Conservation (phyloP, 2,888 invertebrate genomes). For the Silvanus unidentatus region DNA sequence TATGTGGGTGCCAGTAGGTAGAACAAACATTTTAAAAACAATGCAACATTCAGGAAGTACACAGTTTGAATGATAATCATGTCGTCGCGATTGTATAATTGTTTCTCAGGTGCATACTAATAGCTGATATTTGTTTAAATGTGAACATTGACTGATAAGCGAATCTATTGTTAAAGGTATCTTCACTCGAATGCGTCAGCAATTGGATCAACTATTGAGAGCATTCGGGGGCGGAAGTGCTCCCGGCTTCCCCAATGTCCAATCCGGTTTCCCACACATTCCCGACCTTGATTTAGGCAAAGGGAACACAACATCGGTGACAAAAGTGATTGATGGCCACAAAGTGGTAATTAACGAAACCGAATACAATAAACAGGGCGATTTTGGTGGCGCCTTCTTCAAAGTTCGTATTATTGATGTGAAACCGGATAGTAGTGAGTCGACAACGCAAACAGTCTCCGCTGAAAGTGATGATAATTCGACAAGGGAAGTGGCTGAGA, state of each 20-base stretch:
- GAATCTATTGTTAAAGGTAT: constrained; percentile 30
- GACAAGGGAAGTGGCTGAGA: constrained; percentile 35
- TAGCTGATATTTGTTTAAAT: constrained; percentile 3
- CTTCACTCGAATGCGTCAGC: constrained; percentile 35
- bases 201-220: constrained; percentile 33
- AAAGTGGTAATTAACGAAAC: constrained; percentile 53
- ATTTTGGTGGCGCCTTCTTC: constrained; percentile 40
- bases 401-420: constrained; percentile 49
- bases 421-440: constrained; percentile 38
- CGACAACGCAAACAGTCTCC: constrained; percentile 27
- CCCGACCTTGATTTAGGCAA: constrained; percentile 38
- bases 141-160: constrained; percentile 6
- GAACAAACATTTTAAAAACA: constrained; percentile 16
- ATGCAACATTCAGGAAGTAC: constrained; percentile 13
- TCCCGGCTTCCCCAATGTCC: constrained; percentile 19
- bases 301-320: constrained; percentile 43
- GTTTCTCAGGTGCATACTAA: constrained; percentile 9
- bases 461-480: constrained; percentile 12
- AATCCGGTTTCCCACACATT: constrained; percentile 16
- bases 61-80: constrained; percentile 17
- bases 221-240: constrained; percentile 15
- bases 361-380: constrained; percentile 44
- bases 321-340: constrained; percentile 49
- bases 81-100: constrained; percentile 14
- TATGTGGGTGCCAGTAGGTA: constrained; percentile 15